Conservation (phyloP, 2,797 vertebrate genomes). For the Carcharodon carcharias region DNA sequence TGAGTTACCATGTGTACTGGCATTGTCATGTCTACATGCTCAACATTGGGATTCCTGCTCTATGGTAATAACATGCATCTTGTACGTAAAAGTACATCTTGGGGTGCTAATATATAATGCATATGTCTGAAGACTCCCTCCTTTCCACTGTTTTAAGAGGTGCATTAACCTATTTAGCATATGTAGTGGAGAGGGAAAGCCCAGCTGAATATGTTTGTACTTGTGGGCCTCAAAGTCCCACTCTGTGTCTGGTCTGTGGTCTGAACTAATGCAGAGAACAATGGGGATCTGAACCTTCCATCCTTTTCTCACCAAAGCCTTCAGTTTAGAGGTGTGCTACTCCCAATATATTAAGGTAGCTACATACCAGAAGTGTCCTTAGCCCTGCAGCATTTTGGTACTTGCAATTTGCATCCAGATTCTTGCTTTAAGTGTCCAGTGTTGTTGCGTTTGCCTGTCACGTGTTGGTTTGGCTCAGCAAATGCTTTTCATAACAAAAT, state of each 20-base stretch:
- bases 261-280: background rate
- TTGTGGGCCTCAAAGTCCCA: background rate
- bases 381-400: background rate
- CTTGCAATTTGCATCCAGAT: background rate
- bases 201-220: background rate
- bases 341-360: no score
- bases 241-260: background rate
- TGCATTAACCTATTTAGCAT: no score
- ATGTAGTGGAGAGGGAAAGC: background rate
- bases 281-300: no score
- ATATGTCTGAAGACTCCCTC: no score
- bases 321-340: background rate
- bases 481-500: conserved; percentile 22
- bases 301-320: background rate
- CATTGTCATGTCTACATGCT: background rate
- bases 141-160: background rate
- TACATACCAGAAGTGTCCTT: background rate
- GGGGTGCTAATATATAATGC: background rate
- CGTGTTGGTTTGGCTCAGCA: background rate
- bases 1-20: background rate
- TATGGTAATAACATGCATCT: background rate
- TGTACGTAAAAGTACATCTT: background rate
- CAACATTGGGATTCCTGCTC: background rate
- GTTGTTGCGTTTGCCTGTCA: conserved; percentile 17
- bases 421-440: background rate